Base-by-base conservation (phyloP, 2,113 vertebrate species). In the Trematomus loennbergii region DNA sequence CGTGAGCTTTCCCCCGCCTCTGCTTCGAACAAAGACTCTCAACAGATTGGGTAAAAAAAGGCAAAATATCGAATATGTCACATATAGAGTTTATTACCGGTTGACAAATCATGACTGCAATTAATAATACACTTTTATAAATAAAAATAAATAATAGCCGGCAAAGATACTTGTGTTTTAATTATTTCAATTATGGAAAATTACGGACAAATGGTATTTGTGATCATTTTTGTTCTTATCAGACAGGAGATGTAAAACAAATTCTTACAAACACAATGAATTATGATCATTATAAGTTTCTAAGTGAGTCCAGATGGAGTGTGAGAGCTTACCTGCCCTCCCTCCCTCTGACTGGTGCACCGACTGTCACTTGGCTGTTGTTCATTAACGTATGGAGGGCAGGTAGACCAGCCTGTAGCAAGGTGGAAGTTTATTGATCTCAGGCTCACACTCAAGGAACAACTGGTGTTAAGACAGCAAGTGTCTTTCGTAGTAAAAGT, bases 331-430 rank as follows among this genome's bases (percentile, higher is more conserved):
- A 58, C 20, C 52, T 49, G 53, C 15, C 48, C 68, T 61, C 80
- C 78, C 81, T 80, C 74, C 59, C 40, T 73, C 64, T 69, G 36
- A 46, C 50, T 55, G 45, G 43, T 66, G 75, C 68, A 70, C 78
- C 2, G 29, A 63, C 59, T 70, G 65, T 82, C 85, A 79, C 72
- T 36, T 9, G 1, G 45, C 69, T 78, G 94, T 95, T 95, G 93
- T 94, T 94, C 91, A 95, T 95, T 95, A 95, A 95, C 94, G 9
- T 17, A 52, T 16, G n/a, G 54, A 80, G 76, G 87, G 75, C 84
- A 83, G 79, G 73, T 68, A 72, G 83, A 81, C 40, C 53, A 60
- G 65, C 57, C 16, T 12, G 16, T 18, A 77, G 46, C 78, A 69
- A 82, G 75, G 75, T 48, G 78, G 82, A 85, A 1, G 59, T 72